A percentile compares a stretch with the other conserved stretches of the same genome.
Evolutionary conservation across 2,797 vertebrate genomes (phyloP).

Genomic region (Acestrorhynchus altus): DNA sequence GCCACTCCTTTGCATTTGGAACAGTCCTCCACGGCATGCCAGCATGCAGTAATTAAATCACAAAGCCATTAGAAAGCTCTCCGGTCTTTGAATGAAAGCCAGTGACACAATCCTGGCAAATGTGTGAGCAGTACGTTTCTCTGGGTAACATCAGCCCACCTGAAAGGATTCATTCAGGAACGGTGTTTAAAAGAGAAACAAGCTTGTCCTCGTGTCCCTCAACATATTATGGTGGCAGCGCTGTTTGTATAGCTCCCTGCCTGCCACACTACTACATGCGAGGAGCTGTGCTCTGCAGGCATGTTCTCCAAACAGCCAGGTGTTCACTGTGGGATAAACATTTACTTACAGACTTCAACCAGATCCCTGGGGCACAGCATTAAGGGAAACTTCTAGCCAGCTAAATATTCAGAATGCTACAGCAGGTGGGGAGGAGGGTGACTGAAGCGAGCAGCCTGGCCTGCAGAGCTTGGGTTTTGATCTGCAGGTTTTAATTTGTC

Average conservation of each 20-base stretch:
- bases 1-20: constrained; percentile 12
- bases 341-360: constrained; percentile 52
- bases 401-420: constrained; percentile 45
- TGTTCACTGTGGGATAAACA: constrained; percentile 64
- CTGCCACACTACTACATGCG: constrained; percentile 18
- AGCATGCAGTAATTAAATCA: constrained; percentile 23
- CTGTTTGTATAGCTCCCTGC: constrained; percentile 39
- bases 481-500: constrained; percentile 49
- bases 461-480: constrained; percentile 34
- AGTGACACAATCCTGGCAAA: constrained; percentile 10
- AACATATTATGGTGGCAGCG: constrained; percentile 13
- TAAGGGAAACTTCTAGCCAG: constrained; percentile 52
- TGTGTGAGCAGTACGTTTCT: constrained; percentile 13
- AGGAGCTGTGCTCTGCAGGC: constrained; percentile 46
- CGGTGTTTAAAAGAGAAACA: constrained; percentile 40
- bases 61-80: constrained; percentile 29
- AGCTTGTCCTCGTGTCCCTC: constrained; percentile 26
- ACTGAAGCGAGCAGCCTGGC: constrained; percentile 20
- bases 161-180: constrained; percentile 39
- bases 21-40: neutral
- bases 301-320: constrained; percentile 58
- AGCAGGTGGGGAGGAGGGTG: constrained; percentile 39
- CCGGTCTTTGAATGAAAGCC: constrained; percentile 25
- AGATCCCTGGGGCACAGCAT: constrained; percentile 62
- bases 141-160: constrained; percentile 13